Evolutionary conservation across 2,113 vertebrate species (phyloP).

Genomic region (Oncorhynchus clarkii): DNA sequence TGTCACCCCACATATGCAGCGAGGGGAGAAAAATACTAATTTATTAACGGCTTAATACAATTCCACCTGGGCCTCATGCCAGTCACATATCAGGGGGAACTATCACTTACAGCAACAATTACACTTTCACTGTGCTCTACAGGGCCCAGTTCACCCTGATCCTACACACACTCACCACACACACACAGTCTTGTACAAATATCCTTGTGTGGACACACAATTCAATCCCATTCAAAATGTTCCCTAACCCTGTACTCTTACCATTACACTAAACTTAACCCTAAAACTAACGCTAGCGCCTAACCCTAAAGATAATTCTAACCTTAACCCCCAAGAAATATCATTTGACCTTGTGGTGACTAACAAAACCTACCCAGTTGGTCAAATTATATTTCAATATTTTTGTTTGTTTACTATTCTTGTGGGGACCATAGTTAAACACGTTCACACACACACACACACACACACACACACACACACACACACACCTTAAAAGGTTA

Average conservation of each 20-base stretch:
- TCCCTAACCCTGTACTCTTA: too few species aligned
- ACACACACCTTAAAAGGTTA: too few species aligned
- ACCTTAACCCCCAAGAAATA: too few species aligned
- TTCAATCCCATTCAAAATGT: too few species aligned
- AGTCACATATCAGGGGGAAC: constrained; percentile 79
- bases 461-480: too few species aligned
- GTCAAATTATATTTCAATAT: too few species aligned
- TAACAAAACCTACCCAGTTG: too few species aligned
- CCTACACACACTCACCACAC: constrained; percentile 26
- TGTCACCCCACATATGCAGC: constrained; percentile 87
- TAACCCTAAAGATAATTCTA: too few species aligned
- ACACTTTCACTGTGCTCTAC: constrained; percentile 68
- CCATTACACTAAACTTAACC: too few species aligned
- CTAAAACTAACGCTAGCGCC: too few species aligned
- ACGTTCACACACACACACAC: background rate
- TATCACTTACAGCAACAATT: constrained; percentile 76
- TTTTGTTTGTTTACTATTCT: too few species aligned
- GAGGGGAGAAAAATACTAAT: constrained; percentile 78
- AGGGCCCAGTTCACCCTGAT: constrained; percentile 59
- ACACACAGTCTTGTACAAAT: background rate
- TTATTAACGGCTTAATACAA: constrained; percentile 89
- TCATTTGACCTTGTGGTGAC: too few species aligned
- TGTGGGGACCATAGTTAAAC: background rate
- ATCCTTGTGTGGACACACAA: background rate
- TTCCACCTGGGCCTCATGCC: constrained; percentile 84